Evolutionary conservation across 2,888 invertebrate genomes (phyloP), one percentile per base, ranked within the genome.

Genomic region (Deilephila porcellus): DNA sequence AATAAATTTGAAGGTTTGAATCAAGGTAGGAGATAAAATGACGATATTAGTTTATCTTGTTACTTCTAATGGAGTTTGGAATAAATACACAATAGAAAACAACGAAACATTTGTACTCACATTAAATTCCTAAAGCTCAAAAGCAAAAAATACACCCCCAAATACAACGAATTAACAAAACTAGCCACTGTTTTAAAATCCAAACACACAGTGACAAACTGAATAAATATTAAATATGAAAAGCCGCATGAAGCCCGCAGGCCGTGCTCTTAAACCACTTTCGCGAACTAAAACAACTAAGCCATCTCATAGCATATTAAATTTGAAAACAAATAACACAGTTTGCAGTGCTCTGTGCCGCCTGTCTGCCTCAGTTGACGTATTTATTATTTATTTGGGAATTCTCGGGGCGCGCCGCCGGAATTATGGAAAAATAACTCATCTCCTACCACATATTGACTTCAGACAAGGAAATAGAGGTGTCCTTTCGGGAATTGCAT

Each of bases 311-410:
- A 85, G 87, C 86, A 88, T 88, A 89, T 85, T 86, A 89, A 87
- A 90, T 87, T 86, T 82, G 76, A 85, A 86, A 85, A 87, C 85
- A 87, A 88, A 88, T 78, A 83, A 77, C 78, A 73, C 80, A 74
- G 80, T 84, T 84, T 82, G 76, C 83, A 81, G 81, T 82, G 80
- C 83, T 86, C 83, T 83, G 80, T 82, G 80, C 52, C 71, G 78
- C 80, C 77, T 78, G 83, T 82, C 83, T 81, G 79, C 75, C 80
- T 76, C 59, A 84, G 84, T 84, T 90, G 93, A 91, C 88, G 88
- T 91, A 94, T 94, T 93, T 94, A 94, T 94, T 94, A 94, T 93
- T 93, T 94, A 93, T 94, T 93, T 92, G 93, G 92, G 92, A 93
- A 92, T 93, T 89, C 91, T 83, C 85, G 82, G 76, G 85, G 86